A percentile compares a stretch with the other conserved stretches of the same genome.
phyloP scores from a whole-genome alignment of 2,113 vertebrate genomes.

The Aspiorhynchus laticeps region DNA sequence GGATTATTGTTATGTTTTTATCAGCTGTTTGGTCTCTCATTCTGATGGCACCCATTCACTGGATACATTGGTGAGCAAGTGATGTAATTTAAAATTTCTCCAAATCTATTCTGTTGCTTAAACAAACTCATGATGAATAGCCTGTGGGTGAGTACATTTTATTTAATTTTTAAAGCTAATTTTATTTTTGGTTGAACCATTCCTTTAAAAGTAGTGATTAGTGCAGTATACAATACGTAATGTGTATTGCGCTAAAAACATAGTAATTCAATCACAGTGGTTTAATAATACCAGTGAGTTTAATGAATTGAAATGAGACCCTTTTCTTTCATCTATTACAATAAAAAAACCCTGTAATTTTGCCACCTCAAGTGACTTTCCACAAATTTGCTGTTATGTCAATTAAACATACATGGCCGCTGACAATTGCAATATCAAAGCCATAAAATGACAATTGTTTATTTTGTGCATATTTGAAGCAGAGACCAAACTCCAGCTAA shows the following conservation, averaged over 20 bases:
- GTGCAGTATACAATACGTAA: background rate
- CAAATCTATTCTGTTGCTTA: too few relatives aligned
- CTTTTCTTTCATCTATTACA: background rate
- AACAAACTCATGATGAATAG: too few relatives aligned
- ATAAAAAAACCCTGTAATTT: background rate
- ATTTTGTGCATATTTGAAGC: constrained; percentile 1
- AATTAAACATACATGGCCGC: background rate
- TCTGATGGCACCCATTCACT: too few relatives aligned
- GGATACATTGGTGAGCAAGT: too few relatives aligned
- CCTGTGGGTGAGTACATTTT: too few relatives aligned
- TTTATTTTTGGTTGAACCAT: too few relatives aligned
- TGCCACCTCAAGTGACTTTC: background rate
- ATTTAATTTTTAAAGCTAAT: too few relatives aligned
- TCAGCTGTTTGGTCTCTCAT: too few relatives aligned
- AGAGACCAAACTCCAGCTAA: constrained; percentile 18
- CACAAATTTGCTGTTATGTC: background rate
- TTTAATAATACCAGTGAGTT: background rate
- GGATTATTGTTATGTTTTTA: too few relatives aligned
- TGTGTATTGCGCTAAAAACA: background rate
- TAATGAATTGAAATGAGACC: background rate
- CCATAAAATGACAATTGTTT: background rate
- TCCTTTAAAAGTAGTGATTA: background rate
- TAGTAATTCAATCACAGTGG: background rate
- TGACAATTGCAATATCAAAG: constrained; percentile 10
- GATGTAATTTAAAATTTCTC: too few relatives aligned